phyloP scores from a whole-genome alignment of 2,113 vertebrate genomes.

The Callaeas wilsoni region DNA sequence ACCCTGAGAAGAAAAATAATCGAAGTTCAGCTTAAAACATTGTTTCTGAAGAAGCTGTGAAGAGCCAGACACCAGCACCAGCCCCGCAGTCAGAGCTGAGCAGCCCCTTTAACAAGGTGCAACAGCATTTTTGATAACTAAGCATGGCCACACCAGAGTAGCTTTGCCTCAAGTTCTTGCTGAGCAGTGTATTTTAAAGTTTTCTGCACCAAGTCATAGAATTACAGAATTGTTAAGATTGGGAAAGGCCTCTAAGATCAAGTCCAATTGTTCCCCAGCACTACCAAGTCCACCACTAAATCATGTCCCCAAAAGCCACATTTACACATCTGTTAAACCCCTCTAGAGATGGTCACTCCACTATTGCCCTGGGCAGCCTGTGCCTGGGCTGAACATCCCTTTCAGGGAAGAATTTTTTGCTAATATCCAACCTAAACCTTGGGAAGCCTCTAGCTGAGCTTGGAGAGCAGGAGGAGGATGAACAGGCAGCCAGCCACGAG shows the following conservation, averaged over 20 bases:
- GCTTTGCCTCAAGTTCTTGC: not conserved
- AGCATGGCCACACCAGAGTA: not conserved
- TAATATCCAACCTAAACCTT: not conserved
- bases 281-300: not conserved
- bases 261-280: not conserved
- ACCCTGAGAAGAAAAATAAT: not conserved
- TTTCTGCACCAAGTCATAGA: not conserved
- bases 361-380: not conserved
- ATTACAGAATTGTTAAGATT: not conserved
- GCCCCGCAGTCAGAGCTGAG: not conserved
- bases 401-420: not conserved
- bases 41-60: not conserved
- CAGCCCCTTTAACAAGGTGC: not conserved
- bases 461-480: not conserved
- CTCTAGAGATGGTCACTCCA: not conserved
- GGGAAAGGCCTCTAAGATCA: not conserved
- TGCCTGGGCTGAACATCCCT: not conserved
- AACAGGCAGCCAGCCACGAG: not conserved
- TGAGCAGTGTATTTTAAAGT: not conserved
- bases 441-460: not conserved
- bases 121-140: not conserved
- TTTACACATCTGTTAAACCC: accelerated
- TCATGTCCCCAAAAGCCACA: not conserved
- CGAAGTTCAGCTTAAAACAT: not conserved
- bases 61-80: not conserved